Evolutionary conservation across 2,113 vertebrate genomes (phyloP).

Genomic region (Camelus bactrianus): DNA sequence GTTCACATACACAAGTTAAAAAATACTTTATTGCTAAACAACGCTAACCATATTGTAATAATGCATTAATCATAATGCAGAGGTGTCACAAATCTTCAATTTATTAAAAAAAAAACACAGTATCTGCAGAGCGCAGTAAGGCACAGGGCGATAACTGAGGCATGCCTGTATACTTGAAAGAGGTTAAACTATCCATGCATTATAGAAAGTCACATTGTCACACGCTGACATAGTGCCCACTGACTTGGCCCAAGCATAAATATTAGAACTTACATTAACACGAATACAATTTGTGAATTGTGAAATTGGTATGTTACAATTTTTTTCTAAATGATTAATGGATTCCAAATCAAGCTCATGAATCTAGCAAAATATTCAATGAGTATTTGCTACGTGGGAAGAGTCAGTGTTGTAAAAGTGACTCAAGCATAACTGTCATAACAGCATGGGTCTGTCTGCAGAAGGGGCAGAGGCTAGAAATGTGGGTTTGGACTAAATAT

Average conservation of each 20-base stretch:
- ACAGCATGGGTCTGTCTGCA: background rate
- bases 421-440: background rate
- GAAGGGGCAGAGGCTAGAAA: background rate
- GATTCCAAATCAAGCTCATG: background rate
- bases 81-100: background rate
- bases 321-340: background rate
- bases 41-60: background rate
- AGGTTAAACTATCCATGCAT: background rate
- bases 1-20: background rate
- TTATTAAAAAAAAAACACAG: background rate
- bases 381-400: background rate
- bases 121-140: rapidly evolving
- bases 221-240: too few relatives aligned
- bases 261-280: background rate
- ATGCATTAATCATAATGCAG: background rate
- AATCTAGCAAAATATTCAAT: background rate
- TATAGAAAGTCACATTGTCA: background rate
- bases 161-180: background rate
- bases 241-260: background rate
- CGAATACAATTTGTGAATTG: background rate
- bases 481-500: background rate
- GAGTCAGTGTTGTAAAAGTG: background rate
- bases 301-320: background rate
- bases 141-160: background rate
- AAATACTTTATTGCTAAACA: background rate